Conservation (phyloP, 2,888 invertebrate species). For the Slavum lentiscoides region DNA sequence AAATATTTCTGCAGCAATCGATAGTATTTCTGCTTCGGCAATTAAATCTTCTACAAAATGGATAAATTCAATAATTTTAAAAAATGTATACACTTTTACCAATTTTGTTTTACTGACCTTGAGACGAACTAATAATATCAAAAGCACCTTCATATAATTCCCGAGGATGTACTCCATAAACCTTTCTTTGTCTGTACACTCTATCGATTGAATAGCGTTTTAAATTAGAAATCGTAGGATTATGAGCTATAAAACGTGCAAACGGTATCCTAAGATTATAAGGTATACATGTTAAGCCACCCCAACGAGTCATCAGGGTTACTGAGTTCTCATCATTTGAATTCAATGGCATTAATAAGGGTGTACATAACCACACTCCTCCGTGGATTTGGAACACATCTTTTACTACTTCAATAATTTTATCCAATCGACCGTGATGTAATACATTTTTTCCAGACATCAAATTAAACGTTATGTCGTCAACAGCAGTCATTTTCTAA, state of each 20-base stretch:
- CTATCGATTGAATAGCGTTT: slow-evolving; percentile 85
- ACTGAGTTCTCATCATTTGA: slow-evolving; percentile 70
- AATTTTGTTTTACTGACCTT: slow-evolving; percentile 60
- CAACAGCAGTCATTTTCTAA: slow-evolving; percentile 67
- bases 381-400: slow-evolving; percentile 67
- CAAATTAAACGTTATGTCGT: slow-evolving; percentile 74
- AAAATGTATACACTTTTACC: not conserved
- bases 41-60: slow-evolving; percentile 67
- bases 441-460: slow-evolving; percentile 48
- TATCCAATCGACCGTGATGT: slow-evolving; percentile 54
- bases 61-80: slow-evolving; percentile 55
- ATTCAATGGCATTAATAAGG: slow-evolving; percentile 76
- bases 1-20: slow-evolving; percentile 75
- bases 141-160: slow-evolving; percentile 90
- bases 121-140: slow-evolving; percentile 82
- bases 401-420: slow-evolving; percentile 50
- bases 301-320: slow-evolving; percentile 79
- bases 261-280: slow-evolving; percentile 81
- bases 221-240: slow-evolving; percentile 71
- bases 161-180: slow-evolving; percentile 80
- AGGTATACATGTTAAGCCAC: slow-evolving; percentile 81
- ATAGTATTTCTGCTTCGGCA: slow-evolving; percentile 83
- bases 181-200: slow-evolving; percentile 81
- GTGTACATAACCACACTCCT: slow-evolving; percentile 76
- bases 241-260: slow-evolving; percentile 80